Percentiles rank a stretch among this genome's conserved stretches.
Conservation (phyloP, 2,888 invertebrate species). For the Bimastos eiseni region DNA sequence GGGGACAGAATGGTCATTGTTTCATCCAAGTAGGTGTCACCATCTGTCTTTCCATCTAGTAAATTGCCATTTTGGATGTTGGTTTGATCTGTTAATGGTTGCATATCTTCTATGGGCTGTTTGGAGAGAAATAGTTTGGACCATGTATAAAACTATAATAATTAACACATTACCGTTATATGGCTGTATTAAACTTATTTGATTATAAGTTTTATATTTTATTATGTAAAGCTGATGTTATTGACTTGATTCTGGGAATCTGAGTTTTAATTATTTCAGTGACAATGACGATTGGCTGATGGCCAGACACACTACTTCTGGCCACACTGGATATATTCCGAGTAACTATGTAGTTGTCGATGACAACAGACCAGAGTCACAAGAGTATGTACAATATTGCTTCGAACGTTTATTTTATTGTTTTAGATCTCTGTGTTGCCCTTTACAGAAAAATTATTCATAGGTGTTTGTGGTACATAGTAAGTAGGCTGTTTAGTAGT, state of each 20-base stretch:
- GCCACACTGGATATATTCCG: constrained; percentile 79
- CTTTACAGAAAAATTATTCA: too few species aligned
- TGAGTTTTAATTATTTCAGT: constrained; percentile 25
- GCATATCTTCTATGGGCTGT: not conserved
- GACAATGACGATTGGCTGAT: constrained; percentile 44
- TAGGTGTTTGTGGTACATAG: not conserved
- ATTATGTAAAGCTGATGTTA: not conserved
- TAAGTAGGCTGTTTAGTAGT: not conserved
- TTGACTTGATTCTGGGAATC: not conserved
- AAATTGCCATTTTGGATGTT: not conserved
- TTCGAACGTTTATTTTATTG: too few species aligned
- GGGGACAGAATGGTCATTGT: constrained; percentile 94
- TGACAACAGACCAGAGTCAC: constrained; percentile 60
- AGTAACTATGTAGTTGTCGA: constrained; percentile 82
- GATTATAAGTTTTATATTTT: too few species aligned
- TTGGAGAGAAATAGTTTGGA: not conserved
- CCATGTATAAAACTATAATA: not conserved
- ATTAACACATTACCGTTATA: not conserved
- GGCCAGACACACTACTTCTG: constrained; percentile 41
- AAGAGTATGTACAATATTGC: constrained; percentile 52
- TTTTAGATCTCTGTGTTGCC: not conserved
- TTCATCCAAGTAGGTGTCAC: constrained; percentile 71
- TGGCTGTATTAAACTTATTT: not conserved
- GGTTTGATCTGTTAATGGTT: not conserved
- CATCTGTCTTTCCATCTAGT: not conserved